These are phyloP conservation scores for Telmatochromis brichardi DNA, from an alignment of 2,113 vertebrate species.

Conservation along the genomic window DNA sequence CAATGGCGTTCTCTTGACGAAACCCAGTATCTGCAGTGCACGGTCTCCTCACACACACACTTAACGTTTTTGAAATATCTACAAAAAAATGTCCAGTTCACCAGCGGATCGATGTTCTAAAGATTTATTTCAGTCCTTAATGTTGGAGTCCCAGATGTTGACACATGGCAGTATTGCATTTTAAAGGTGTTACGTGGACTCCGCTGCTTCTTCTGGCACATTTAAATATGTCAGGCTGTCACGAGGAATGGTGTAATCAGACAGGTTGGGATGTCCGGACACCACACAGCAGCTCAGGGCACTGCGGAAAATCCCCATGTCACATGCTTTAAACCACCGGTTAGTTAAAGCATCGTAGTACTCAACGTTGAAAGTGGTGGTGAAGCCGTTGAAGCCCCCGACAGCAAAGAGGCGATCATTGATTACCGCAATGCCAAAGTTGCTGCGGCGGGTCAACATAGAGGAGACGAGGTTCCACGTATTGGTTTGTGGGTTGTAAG, in stretches of 20 bases:
- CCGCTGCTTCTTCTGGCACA: rapidly evolving
- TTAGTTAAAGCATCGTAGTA: slow-evolving; percentile 40
- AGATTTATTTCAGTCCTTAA: background rate
- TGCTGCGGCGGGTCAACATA: slow-evolving; percentile 78
- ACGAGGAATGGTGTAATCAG: background rate
- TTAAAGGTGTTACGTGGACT: background rate
- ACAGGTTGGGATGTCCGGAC: slow-evolving; percentile 67
- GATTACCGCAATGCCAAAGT: slow-evolving; percentile 81
- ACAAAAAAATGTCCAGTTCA: background rate
- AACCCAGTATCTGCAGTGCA: background rate
- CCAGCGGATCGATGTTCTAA: background rate
- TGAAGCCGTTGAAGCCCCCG: slow-evolving; percentile 41
- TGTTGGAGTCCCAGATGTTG: background rate
- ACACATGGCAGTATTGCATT: background rate
- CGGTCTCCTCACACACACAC: background rate
- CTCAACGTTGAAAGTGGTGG: slow-evolving; percentile 12
- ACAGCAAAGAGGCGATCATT: slow-evolving; percentile 47
- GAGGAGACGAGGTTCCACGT: slow-evolving; percentile 75
- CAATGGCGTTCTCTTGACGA: rapidly evolving
- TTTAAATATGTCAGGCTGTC: rapidly evolving
- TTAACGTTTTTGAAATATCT: background rate
- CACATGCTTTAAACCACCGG: slow-evolving; percentile 60
- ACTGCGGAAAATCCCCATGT: slow-evolving; percentile 76
- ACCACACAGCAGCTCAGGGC: slow-evolving; percentile 84
- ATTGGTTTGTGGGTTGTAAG: slow-evolving; percentile 58